phyloP scores from a whole-genome alignment of 2,113 vertebrate species.

The Aegotheles bennettii region DNA sequence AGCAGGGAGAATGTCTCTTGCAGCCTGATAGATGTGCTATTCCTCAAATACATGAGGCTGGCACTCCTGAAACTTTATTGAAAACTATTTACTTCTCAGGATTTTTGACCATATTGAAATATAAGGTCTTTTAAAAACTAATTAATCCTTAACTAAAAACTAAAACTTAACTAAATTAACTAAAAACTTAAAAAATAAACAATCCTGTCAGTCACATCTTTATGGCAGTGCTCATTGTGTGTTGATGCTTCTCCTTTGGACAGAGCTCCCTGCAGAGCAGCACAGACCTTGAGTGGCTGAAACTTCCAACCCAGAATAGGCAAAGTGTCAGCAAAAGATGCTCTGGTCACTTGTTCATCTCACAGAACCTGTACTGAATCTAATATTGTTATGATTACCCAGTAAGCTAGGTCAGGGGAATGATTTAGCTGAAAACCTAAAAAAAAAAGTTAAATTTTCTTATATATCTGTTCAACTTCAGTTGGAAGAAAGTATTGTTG shows the following conservation, averaged over 20 bases:
- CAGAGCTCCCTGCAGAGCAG: neutral
- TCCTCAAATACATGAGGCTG: neutral
- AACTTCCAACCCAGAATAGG: neutral
- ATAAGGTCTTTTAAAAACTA: neutral
- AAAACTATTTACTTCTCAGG: neutral
- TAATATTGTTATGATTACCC: neutral
- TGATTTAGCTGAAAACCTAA: neutral
- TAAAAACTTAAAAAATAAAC: too few relatives aligned
- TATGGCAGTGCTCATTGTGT: neutral
- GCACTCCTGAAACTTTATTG: neutral
- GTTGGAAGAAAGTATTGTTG: neutral
- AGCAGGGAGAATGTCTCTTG: neutral
- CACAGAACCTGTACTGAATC: neutral
- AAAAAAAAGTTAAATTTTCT: neutral
- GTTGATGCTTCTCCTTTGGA: neutral
- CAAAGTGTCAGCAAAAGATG: neutral
- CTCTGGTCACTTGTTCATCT: neutral
- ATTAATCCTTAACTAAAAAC: neutral
- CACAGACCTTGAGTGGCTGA: rapidly evolving
- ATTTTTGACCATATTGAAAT: neutral
- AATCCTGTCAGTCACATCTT: neutral
- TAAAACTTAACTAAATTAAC: too few relatives aligned
- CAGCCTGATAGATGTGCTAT: neutral
- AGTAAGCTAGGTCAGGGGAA: neutral
- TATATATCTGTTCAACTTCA: neutral